A percentile compares a stretch with the other conserved stretches of the same genome.
Evolutionary conservation across 2,113 vertebrate genomes (phyloP).

Genomic region (Egretta garzetta): DNA sequence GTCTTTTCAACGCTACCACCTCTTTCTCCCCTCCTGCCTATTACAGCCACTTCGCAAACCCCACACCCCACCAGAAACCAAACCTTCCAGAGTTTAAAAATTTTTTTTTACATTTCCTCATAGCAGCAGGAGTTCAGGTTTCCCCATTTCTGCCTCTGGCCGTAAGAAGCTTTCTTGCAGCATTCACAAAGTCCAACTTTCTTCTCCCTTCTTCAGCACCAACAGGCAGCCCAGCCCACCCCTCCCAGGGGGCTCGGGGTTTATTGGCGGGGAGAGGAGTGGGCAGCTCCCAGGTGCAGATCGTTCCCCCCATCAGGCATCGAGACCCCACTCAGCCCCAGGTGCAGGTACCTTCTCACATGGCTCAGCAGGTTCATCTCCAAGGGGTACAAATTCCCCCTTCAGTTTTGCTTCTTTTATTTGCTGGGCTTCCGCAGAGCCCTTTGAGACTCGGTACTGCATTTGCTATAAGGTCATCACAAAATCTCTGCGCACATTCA

Average conservation of each 20-base stretch:
- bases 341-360: neutral
- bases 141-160: neutral
- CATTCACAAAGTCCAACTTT: fast-evolving
- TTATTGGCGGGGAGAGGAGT: fast-evolving
- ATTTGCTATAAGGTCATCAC: neutral
- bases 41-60: neutral
- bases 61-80: neutral
- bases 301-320: neutral
- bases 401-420: neutral
- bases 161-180: neutral
- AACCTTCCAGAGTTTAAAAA: neutral
- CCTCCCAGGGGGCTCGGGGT: fast-evolving
- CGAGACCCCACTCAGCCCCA: neutral
- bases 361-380: neutral
- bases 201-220: neutral
- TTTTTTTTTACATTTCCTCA: neutral
- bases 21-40: neutral
- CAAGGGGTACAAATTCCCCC: neutral
- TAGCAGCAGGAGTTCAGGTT: neutral
- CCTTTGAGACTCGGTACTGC: neutral
- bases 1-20: neutral
- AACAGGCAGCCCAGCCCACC: too few relatives aligned
- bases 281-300: neutral
- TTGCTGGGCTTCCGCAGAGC: neutral
- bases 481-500: too few relatives aligned